A percentile compares a stretch with the other conserved stretches of the same genome.
These are phyloP conservation scores for Allygus modestus DNA, from an alignment of 2,888 invertebrate species.

Conservation along the genomic window DNA sequence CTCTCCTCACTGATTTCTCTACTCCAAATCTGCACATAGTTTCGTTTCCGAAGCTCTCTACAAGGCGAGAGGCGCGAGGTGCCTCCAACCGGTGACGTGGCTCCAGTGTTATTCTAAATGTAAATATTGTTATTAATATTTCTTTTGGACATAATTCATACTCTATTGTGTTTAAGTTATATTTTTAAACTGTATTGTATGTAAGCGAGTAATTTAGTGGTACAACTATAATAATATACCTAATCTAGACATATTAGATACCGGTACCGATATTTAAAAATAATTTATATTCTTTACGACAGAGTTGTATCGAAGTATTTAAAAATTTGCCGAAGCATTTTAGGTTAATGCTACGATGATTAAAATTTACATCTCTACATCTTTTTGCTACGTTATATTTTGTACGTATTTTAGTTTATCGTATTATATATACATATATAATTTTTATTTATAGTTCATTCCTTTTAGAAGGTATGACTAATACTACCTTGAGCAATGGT, in stretches of 20 bases:
- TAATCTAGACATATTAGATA: constrained; percentile 65
- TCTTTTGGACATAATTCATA: constrained; percentile 64
- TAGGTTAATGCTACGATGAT: constrained; percentile 45
- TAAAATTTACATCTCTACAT: constrained; percentile 56
- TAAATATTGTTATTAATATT: constrained; percentile 77
- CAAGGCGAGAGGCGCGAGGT: neutral
- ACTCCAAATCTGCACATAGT: constrained; percentile 10
- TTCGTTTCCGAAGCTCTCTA: neutral
- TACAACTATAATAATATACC: constrained; percentile 63
- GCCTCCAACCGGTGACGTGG: neutral
- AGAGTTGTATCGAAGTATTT: constrained; percentile 65
- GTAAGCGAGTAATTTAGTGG: constrained; percentile 66
- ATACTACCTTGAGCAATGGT: constrained; percentile 66
- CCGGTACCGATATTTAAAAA: constrained; percentile 68
- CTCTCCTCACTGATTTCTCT: neutral
- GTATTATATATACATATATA: constrained; percentile 45
- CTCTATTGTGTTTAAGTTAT: constrained; percentile 65
- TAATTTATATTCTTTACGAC: constrained; percentile 67
- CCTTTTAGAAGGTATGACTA: constrained; percentile 47
- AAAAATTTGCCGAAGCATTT: constrained; percentile 43
- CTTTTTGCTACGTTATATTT: constrained; percentile 59
- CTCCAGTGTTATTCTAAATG: constrained; percentile 77
- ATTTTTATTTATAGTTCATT: constrained; percentile 57
- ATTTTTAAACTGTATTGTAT: constrained; percentile 68
- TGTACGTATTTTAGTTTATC: constrained; percentile 13